Base-by-base conservation (phyloP, 1,140 invertebrate genomes). In the Dreissena polymorpha region DNA sequence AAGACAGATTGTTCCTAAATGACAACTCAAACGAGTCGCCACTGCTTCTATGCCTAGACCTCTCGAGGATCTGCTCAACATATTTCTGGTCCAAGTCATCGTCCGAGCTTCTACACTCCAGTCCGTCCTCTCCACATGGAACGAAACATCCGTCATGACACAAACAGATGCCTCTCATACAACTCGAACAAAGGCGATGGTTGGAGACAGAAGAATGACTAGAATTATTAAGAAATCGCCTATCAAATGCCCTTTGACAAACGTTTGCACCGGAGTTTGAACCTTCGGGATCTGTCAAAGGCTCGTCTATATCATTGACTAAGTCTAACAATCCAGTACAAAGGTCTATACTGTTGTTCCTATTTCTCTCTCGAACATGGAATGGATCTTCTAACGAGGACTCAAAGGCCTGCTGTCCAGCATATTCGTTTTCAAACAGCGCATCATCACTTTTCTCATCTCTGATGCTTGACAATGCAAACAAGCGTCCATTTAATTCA, bases 271-370 rank as follows among this genome's bases (percentile, higher is more conserved):
- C 57, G 2, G 39, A 39, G 39, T 39, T 39, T 8, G n/a, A 27
- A 1, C 13, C 18, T 18, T n/a, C 29, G 10, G 53, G 53, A 60
- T 67, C 65, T 27, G 53, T 69, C 14, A 70, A 78, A 27, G 76
- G 50, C 57, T 50, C 53, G n/a, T 78, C 76, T 39, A 67, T 70
- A n/a, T 67, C 64, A 14, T 25, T n/a, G 55, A 78, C 76, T 1
- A 78, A 39, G 64, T 78, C 76, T 65, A 78, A 53, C 25, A 78
- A 70, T 3, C 76, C 76, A 2, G 76, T 53, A 78, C 76, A 78
- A n/a, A 78, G 14, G 25, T 75, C 73, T 27, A 57, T 29, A 39
- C 57, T 60, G 53, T 70, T 39, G 0, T 70, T 18, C 13, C 39
- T 39, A 25, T 39, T 29, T 27, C 68, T 51, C 13, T 49, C 21